Conservation (phyloP, 30 jellyfish, hydroid and myxozoan species). For the Aurelia aurita complex sp. Pacific region DNA sequence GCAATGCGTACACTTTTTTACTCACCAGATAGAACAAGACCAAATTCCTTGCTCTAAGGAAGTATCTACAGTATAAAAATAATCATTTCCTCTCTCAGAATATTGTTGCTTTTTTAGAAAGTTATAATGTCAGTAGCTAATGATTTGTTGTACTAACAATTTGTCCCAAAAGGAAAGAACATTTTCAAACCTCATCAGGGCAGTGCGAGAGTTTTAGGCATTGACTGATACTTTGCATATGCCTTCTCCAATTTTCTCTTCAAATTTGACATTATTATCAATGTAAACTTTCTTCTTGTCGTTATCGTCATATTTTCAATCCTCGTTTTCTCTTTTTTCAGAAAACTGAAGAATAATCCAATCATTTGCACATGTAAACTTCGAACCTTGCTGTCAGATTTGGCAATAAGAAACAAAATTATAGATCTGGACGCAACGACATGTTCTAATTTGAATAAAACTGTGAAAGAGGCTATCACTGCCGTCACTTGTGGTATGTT, state of each 20-base stretch:
- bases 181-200: no score
- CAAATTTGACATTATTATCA: background rate
- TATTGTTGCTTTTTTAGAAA: no score
- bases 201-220: no score
- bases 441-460: slow-evolving; percentile 26
- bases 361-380: slow-evolving; percentile 46
- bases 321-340: background rate
- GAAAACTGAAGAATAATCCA: slow-evolving; percentile 26
- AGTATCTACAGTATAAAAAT: no score
- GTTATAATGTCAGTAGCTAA: no score
- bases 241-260: background rate
- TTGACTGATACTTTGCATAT: no score
- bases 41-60: no score
- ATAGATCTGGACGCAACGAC: slow-evolving; percentile 4
- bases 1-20: no score
- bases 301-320: background rate
- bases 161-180: no score
- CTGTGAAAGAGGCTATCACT: slow-evolving; percentile 31
- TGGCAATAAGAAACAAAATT: slow-evolving; percentile 12
- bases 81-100: no score
- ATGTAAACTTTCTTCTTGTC: background rate
- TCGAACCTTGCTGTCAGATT: slow-evolving; percentile 12
- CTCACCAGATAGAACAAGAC: no score
- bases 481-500: slow-evolving; percentile 49
- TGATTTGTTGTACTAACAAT: no score